phyloP scores from a whole-genome alignment of 2,113 vertebrate genomes.

The Trochalopteron elliotii region DNA sequence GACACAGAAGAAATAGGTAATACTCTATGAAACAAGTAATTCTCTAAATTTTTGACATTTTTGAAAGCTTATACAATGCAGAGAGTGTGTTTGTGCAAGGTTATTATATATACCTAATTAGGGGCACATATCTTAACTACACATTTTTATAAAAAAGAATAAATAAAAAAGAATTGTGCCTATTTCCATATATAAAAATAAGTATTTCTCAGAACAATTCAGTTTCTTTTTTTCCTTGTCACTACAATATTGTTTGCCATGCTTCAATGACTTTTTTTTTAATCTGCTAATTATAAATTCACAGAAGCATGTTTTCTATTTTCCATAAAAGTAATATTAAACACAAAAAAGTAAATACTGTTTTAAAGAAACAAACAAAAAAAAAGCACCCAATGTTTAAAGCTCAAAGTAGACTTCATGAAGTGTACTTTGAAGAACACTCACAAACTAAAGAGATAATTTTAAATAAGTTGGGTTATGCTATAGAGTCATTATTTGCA shows the following conservation, averaged over 20 bases:
- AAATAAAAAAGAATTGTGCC: neutral
- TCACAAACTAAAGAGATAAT: neutral
- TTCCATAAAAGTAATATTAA: neutral
- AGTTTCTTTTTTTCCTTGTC: neutral
- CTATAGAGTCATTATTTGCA: neutral
- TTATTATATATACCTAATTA: neutral
- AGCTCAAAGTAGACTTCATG: neutral
- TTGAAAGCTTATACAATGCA: neutral
- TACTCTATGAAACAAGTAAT: neutral
- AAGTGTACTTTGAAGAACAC: neutral
- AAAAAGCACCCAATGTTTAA: neutral
- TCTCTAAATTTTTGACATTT: neutral
- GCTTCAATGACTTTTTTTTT: neutral
- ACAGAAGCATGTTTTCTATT: neutral
- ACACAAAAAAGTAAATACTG: neutral
- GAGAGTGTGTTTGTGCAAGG: neutral
- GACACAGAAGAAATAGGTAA: neutral
- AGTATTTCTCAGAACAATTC: neutral
- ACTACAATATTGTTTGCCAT: neutral
- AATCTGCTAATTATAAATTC: neutral
- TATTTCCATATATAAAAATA: neutral
- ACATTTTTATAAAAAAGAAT: neutral
- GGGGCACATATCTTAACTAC: neutral
- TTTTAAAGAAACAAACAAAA: neutral
- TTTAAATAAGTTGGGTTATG: neutral